Evolutionary conservation across 2,888 invertebrate species (phyloP), one percentile per base, ranked within the genome.

Genomic region (Tetramorium bicarinatum): DNA sequence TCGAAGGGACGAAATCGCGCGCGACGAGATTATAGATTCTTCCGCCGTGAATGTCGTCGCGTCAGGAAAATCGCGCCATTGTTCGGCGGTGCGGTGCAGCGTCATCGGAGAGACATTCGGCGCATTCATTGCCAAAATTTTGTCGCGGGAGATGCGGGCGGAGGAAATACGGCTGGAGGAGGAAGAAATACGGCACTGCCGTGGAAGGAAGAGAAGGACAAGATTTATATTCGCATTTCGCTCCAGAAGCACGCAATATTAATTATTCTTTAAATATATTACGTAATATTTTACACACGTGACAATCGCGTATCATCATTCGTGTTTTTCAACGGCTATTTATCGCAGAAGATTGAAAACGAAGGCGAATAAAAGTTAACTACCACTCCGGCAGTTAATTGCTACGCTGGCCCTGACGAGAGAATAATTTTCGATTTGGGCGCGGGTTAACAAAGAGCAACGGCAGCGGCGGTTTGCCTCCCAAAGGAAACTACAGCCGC

Each of bases 101-200:
- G 67, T 41, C 49, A 61, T 52, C 72, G 38, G 38, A 21, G 71
- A 29, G 54, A 62, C 54, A n/a, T n/a, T 44, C 62, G 62, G 44
- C 38, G 44, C 25, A 47, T 82, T 77, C 76, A 66, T 77, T 77
- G 77, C 64, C 82, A 77, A 82, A 82, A 77, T 82, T 77, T 82
- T 56, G 66, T 66, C 75, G 44, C 29, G 25, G 41, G 44, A 54
- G 52, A 82, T 29, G 47, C 64, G 75, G 49, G 44, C 56, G 18
- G 25, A 77, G 77, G 54, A 77, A 67, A 67, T 67, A 25, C 34
- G 54, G 54, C 69, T 21, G 13, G 25, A 34, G 13, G 25, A 34
- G n/a, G 34, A 49, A 59, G 52, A 56, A 66, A 76, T 64, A 25
- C 38, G 49, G 34, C 38, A 18, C 7, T 2, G 8, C 52, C 18